Evolutionary conservation across 2,888 invertebrate genomes (phyloP), one percentile per base, ranked within the genome.

Genomic region (Tenthredo livida): DNA sequence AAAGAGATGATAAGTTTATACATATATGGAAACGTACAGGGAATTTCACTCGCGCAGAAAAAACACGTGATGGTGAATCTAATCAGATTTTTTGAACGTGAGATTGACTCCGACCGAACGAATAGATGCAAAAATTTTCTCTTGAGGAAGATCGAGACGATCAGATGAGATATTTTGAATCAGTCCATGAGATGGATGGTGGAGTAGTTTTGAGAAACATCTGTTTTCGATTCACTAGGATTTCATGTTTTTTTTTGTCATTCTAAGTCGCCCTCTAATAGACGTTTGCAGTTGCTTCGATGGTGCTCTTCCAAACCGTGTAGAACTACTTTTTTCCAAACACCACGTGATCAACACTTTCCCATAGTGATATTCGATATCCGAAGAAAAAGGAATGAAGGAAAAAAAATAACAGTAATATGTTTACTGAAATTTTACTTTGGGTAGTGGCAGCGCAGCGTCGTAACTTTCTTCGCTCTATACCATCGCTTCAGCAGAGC

Each of bases 331-430:
- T 21, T 61, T 80, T 61, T 80, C 61, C 15, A 58, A 7, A 10
- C 33, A 33, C 33, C 33, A 58, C 37, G 37, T 37, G 37, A 37
- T 1, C 21, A 21, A n/a, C 61, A 80, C 58, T 80, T 61, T 37
- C 37, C 10, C 58, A 61, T 17, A 61, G 58, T 37, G 80, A 61
- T 58, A 61, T 61, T 80, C 21, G 37, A 78, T 78, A 78, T n/a
- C 2, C 17, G 37, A 78, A 70, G 3, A 47, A 29, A 6, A 25
- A 25, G 29, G 40, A 1, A 47, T 58, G 0, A 15, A 15, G 15
- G 47, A 40, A 78, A 40, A 80, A 61, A 1, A 80, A 61, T 40
- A 58, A 61, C 40, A 61, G 37, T 25, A 54, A 54, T 58, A 21
- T 61, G 5, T 33, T 21, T 33, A 67, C 17, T 33, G 1, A 61